Conservation (phyloP, 2,888 invertebrate species). For the Cephus sareptanus region DNA sequence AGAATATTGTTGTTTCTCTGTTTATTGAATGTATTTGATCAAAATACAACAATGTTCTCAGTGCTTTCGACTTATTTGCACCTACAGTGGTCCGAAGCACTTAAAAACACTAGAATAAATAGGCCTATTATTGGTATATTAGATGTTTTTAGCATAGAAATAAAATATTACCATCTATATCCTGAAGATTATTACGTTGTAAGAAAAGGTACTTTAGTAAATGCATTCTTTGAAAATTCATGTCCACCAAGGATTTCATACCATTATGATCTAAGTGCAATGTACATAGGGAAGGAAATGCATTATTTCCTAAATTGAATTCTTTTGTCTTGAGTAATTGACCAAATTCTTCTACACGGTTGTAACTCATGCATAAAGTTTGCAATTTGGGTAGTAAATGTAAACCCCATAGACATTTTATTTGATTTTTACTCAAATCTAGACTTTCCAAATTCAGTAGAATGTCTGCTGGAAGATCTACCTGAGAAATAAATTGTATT, state of each 20-base stretch:
- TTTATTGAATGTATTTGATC: too few relatives aligned
- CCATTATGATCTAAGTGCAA: slow-evolving; percentile 41
- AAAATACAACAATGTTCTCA: too few relatives aligned
- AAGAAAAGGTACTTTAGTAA: slow-evolving; percentile 37
- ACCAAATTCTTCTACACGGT: slow-evolving; percentile 31
- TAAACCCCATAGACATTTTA: slow-evolving; percentile 34
- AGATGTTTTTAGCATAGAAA: neutral
- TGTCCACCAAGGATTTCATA: slow-evolving; percentile 28
- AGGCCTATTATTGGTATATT: neutral
- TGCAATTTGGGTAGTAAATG: slow-evolving; percentile 31
- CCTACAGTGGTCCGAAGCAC: too few relatives aligned
- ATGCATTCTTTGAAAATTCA: slow-evolving; percentile 27
- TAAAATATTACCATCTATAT: slow-evolving; percentile 31
- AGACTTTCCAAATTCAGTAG: slow-evolving; percentile 40
- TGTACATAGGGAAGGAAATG: slow-evolving; percentile 31
- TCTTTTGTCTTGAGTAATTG: neutral
- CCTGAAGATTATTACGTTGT: slow-evolving; percentile 35
- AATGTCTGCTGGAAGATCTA: slow-evolving; percentile 29
- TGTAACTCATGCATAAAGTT: slow-evolving; percentile 41
- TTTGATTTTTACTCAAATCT: slow-evolving; percentile 40
- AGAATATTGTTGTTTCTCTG: too few relatives aligned
- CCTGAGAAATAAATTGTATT: slow-evolving; percentile 20
- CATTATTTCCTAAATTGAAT: neutral
- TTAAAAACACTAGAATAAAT: too few relatives aligned
- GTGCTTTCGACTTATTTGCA: too few relatives aligned